phyloP scores from a whole-genome alignment of 2,797 vertebrate species.

The Odontamblyopus rebecca region DNA sequence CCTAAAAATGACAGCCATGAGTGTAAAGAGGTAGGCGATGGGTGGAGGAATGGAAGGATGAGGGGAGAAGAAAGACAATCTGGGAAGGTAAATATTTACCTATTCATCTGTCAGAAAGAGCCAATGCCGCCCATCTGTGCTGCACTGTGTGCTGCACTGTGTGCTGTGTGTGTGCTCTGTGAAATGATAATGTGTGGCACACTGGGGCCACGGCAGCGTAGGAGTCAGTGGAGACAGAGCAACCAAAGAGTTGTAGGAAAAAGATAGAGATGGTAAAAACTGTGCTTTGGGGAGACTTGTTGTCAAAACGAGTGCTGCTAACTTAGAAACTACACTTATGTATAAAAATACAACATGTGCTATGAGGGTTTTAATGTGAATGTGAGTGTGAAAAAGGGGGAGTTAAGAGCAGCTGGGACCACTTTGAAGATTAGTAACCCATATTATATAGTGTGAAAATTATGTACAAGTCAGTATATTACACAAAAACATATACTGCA shows the following conservation, averaged over 20 bases:
- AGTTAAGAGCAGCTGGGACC: constrained; percentile 41
- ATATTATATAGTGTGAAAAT: constrained; percentile 32
- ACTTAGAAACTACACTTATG: constrained; percentile 32
- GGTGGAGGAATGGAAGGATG: constrained; percentile 47
- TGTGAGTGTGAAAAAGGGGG: constrained; percentile 18
- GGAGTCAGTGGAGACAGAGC: constrained; percentile 49
- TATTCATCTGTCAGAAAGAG: constrained; percentile 61
- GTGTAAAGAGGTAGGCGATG: constrained; percentile 37
- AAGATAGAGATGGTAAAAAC: constrained; percentile 23
- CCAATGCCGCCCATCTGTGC: constrained; percentile 66
- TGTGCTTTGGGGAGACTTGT: constrained; percentile 28
- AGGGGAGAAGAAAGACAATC: constrained; percentile 63
- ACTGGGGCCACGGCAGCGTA: constrained; percentile 40
- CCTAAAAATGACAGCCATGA: constrained; percentile 26
- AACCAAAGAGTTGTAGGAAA: constrained; percentile 16
- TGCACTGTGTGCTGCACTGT: constrained; percentile 53
- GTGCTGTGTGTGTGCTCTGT: constrained; percentile 47
- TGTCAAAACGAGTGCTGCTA: constrained; percentile 25
- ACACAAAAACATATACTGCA: not conserved
- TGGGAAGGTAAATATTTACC: constrained; percentile 76
- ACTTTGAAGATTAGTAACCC: constrained; percentile 24
- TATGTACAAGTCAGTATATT: constrained; percentile 19
- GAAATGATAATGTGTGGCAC: constrained; percentile 65
- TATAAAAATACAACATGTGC: constrained; percentile 37
- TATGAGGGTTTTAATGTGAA: constrained; percentile 23